Evolutionary conservation across 2,797 vertebrate species (phyloP), one percentile per base, ranked within the genome.

Genomic region (Varecia variegata): DNA sequence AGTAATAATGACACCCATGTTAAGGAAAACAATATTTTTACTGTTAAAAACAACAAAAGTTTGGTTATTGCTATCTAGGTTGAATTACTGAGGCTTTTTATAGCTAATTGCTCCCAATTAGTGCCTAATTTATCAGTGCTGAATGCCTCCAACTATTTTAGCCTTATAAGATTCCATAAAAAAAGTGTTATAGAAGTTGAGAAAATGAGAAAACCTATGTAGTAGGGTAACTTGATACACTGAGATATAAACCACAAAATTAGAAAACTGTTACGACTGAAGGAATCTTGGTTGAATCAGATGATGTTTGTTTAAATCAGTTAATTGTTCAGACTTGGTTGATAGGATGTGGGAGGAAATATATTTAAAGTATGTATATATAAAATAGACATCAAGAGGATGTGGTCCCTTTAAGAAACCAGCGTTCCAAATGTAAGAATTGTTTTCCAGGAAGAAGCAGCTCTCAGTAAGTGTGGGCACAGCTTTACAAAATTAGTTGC

Each of bases 1-100:
- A 40, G 9, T 91, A 47, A 54, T 90, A 67, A 94, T 76, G 43
- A 89, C 84, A 80, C 17, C 40, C 15, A 82, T 60, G 23, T 89
- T 83, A 62, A 68, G n/a, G 67, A 83, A 96, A 97, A 70, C 0
- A 84, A 14, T 91, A 65, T 56, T 93, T 77, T 73, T 86, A 77
- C 23, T 76, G 10, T 56, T 56, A 56, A 70, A 92, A 92, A 27
- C 11, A 71, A 50, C 12, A 54, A 54, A 88, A 73, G 20, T 70
- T 90, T 54, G 45, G 7, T 94, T 88, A 84, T 65, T 38, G 27
- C 90, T 93, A 86, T 54, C 21, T 38, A 74, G 62, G 40, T 84
- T 94, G 70, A 77, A 92, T 89, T 93, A 30, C 6, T 25, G 18
- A 94, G 54, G 30, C 25, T 71, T 79, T 76, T 38, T 85, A 38